Percentiles rank a stretch among this genome's conserved stretches.
These are phyloP conservation scores for Lophius americanus DNA, from an alignment of 2,797 vertebrate genomes.

Conservation along the genomic window DNA sequence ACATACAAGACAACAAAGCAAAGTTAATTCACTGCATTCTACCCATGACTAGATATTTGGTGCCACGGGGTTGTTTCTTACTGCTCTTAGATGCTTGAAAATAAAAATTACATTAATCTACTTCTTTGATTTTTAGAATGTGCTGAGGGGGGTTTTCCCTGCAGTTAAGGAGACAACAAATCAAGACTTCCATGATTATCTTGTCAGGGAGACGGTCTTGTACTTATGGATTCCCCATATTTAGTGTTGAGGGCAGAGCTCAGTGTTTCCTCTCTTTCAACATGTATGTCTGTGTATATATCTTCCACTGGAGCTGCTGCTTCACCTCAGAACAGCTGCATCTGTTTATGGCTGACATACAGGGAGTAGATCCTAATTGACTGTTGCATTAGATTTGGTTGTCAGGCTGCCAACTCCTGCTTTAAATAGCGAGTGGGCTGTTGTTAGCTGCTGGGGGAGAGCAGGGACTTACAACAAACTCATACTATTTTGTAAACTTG, in stretches of 20 bases:
- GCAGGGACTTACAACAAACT: background rate
- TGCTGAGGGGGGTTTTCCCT: too few species aligned
- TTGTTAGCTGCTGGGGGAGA: constrained; percentile 8
- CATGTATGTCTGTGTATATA: constrained; percentile 34
- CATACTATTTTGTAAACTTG: background rate
- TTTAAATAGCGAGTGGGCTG: constrained; percentile 31
- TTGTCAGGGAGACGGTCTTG: constrained; percentile 15
- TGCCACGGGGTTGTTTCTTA: background rate
- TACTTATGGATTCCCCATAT: constrained; percentile 40
- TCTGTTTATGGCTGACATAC: constrained; percentile 57
- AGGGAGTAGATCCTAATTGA: constrained; percentile 60
- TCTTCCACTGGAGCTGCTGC: constrained; percentile 51
- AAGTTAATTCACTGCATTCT: too few species aligned
- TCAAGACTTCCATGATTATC: background rate
- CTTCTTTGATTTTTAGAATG: too few species aligned
- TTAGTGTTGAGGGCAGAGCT: constrained; percentile 34
- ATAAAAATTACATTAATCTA: too few species aligned
- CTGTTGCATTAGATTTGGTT: constrained; percentile 66
- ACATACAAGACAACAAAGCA: too few species aligned
- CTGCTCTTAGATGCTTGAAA: background rate
- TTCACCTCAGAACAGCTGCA: constrained; percentile 59
- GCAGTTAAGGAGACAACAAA: background rate
- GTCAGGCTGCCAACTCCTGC: constrained; percentile 49
- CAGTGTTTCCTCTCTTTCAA: constrained; percentile 55
- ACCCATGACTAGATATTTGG: too few species aligned